Conservation (phyloP, 2,113 vertebrate species). For the Equus przewalskii region DNA sequence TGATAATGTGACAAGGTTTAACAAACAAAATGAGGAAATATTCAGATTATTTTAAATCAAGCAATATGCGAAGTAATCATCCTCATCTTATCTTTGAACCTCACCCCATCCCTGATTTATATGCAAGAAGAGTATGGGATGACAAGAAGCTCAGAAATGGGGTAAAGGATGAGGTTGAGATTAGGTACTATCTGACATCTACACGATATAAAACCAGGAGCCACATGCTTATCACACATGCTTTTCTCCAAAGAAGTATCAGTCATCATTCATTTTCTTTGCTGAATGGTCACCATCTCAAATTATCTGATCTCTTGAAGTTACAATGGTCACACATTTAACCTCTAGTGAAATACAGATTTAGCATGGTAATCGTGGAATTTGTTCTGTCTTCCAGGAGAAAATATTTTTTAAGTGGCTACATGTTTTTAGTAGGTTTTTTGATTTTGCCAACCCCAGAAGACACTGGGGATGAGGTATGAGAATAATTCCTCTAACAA, state of each 20-base stretch:
- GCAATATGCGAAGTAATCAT: not conserved
- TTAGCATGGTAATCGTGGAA: not conserved
- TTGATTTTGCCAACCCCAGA: constrained; percentile 5
- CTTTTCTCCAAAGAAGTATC: constrained; percentile 8
- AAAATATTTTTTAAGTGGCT: constrained; percentile 43
- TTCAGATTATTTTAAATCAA: constrained; percentile 1
- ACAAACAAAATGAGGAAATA: constrained; percentile 27
- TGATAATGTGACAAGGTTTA: constrained; percentile 16
- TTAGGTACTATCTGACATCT: not conserved
- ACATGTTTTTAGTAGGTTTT: not conserved
- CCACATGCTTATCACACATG: not conserved
- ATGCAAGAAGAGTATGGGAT: not conserved
- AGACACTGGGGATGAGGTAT: not conserved
- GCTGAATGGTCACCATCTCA: not conserved
- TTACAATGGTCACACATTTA: not conserved
- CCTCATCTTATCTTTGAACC: not conserved
- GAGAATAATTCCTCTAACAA: not conserved
- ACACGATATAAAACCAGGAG: not conserved
- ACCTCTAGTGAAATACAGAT: constrained; percentile 36
- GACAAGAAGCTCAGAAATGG: not conserved
- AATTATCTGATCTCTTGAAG: constrained; percentile 19
- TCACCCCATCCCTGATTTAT: not conserved
- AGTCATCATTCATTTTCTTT: constrained; percentile 2
- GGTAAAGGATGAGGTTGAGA: not conserved
- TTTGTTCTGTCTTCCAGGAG: not conserved